A percentile compares a stretch with the other conserved stretches of the same genome.
These are phyloP conservation scores for Drosophila persimilis DNA, from an alignment of 1,140 invertebrate genomes.

Conservation along the genomic window DNA sequence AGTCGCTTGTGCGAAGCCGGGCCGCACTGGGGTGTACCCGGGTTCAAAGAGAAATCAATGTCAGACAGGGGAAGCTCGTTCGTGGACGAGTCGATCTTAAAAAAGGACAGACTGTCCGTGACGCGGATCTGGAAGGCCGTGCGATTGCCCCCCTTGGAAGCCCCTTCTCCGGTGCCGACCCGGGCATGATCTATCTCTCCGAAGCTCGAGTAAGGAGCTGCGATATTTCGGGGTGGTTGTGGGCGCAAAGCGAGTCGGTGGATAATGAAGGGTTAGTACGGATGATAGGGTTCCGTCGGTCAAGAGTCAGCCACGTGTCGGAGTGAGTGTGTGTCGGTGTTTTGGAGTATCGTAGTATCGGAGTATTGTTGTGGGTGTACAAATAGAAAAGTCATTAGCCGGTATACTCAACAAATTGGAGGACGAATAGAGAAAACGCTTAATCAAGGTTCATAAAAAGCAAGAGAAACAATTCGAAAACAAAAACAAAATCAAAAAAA, in stretches of 20 bases:
- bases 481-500: slow-evolving; percentile 12
- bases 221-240: background rate
- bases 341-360: slow-evolving; percentile 6
- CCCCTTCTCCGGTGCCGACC: slow-evolving; percentile 19
- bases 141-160: slow-evolving; percentile 28
- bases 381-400: slow-evolving; percentile 75
- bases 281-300: slow-evolving; percentile 21
- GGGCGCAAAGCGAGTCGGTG: background rate
- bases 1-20: slow-evolving; percentile 47
- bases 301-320: slow-evolving; percentile 21
- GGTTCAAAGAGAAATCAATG: slow-evolving; percentile 82
- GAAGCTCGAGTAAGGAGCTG: slow-evolving; percentile 29
- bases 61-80: slow-evolving; percentile 86
- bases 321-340: slow-evolving; percentile 9
- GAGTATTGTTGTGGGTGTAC: slow-evolving; percentile 43
- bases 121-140: slow-evolving; percentile 67
- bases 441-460: slow-evolving; percentile 14
- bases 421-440: slow-evolving; percentile 16
- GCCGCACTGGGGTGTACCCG: slow-evolving; percentile 60
- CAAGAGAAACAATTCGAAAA: slow-evolving; percentile 22
- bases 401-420: slow-evolving; percentile 51
- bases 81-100: slow-evolving; percentile 84
- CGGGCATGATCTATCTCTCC: slow-evolving; percentile 56
- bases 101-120: slow-evolving; percentile 74
- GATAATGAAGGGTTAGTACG: slow-evolving; percentile 24